phyloP scores from a whole-genome alignment of 2,113 vertebrate species.

The Stictonetta naevosa region DNA sequence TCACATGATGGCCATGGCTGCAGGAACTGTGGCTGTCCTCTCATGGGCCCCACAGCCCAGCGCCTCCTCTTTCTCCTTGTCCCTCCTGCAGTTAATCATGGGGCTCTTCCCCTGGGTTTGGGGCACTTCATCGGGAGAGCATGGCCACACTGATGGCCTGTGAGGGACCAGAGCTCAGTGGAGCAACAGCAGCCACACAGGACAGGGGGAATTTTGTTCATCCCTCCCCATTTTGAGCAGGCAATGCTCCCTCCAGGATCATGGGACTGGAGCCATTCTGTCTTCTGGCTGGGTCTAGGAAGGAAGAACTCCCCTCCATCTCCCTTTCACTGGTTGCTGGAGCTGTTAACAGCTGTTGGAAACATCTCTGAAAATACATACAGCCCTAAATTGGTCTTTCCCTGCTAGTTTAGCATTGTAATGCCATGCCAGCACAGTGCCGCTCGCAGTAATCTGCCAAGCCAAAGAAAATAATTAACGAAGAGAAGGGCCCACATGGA shows the following conservation, averaged over 20 bases:
- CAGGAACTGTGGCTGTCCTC: background rate
- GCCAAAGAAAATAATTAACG: background rate
- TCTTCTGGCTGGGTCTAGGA: background rate
- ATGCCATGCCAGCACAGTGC: background rate
- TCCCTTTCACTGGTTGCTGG: background rate
- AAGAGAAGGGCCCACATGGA: background rate
- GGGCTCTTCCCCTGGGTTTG: background rate
- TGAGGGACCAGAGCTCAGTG: background rate
- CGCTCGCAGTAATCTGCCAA: background rate
- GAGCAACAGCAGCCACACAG: rapidly evolving
- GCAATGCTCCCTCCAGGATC: background rate
- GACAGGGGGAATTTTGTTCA: background rate
- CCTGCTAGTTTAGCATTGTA: background rate
- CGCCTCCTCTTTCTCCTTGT: background rate
- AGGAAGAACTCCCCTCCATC: background rate
- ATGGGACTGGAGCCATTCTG: rapidly evolving
- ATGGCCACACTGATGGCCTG: background rate
- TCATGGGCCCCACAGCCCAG: background rate
- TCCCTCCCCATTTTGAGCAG: background rate
- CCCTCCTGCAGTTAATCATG: background rate
- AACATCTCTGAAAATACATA: constrained; percentile 6
- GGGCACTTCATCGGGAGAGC: background rate
- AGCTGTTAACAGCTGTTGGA: constrained; percentile 1
- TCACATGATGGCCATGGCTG: background rate
- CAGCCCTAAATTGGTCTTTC: background rate